Evolutionary conservation across 2,113 vertebrate species (phyloP).

Genomic region (Cheilinus undulatus): DNA sequence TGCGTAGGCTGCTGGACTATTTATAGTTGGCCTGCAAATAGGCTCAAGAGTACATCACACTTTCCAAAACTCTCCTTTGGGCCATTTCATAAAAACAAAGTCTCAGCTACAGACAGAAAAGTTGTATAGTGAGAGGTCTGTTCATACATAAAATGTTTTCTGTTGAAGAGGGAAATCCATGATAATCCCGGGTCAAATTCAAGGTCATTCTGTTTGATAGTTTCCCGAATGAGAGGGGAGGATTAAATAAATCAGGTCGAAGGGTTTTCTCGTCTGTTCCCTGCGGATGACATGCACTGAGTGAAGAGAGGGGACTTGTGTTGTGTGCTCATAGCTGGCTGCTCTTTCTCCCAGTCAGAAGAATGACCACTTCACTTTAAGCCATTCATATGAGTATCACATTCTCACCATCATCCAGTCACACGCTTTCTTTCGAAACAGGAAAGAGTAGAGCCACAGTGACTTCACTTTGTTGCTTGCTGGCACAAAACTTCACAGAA

Average conservation of each 20-base stretch:
- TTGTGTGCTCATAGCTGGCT: not conserved
- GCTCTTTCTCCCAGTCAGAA: constrained; percentile 33
- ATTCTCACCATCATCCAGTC: constrained; percentile 15
- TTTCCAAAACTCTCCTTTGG: constrained; percentile 72
- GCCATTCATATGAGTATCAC: constrained; percentile 26
- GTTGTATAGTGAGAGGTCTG: not conserved
- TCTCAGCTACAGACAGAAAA: not conserved
- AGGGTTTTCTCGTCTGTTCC: not conserved
- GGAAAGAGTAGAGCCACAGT: constrained; percentile 25
- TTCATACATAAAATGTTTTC: not conserved
- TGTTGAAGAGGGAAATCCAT: not conserved
- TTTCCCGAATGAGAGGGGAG: constrained; percentile 15
- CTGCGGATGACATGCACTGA: not conserved
- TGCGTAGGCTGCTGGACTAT: constrained; percentile 77
- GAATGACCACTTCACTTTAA: constrained; percentile 28
- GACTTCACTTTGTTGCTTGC: not conserved
- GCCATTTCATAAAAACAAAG: constrained; percentile 36
- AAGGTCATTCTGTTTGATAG: constrained; percentile 35
- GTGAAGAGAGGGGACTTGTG: not conserved
- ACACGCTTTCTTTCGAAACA: constrained; percentile 36
- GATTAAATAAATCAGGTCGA: constrained; percentile 1
- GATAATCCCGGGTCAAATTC: not conserved
- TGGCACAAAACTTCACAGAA: not conserved
- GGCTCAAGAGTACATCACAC: constrained; percentile 78
- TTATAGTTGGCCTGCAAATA: constrained; percentile 85